These are phyloP conservation scores for Scaeva pyrastri DNA, from an alignment of 2,888 invertebrate genomes.

Conservation along the genomic window DNA sequence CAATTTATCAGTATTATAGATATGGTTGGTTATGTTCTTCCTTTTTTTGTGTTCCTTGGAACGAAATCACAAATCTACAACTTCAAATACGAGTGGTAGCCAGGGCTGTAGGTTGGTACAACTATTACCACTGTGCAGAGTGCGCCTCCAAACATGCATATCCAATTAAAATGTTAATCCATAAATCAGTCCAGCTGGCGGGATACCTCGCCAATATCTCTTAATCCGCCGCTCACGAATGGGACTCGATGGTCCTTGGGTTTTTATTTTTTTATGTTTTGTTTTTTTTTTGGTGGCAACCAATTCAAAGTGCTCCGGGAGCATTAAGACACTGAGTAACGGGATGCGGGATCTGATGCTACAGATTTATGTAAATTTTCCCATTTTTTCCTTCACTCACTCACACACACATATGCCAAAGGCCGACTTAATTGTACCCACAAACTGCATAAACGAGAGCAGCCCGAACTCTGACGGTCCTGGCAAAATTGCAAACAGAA, in stretches of 20 bases:
- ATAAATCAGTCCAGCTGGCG: slow-evolving; percentile 73
- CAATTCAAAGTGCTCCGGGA: slow-evolving; percentile 22
- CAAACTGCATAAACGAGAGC: slow-evolving; percentile 6
- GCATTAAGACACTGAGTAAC: slow-evolving; percentile 43
- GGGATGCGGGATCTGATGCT: slow-evolving; percentile 39
- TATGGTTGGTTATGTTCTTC: too few species aligned
- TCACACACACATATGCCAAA: slow-evolving; percentile 37
- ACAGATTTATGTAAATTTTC: slow-evolving; percentile 69
- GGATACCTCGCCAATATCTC: slow-evolving; percentile 67
- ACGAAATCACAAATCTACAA: slow-evolving; percentile 32
- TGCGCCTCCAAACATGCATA: slow-evolving; percentile 61
- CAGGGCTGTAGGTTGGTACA: background rate
- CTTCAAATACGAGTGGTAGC: slow-evolving; percentile 10
- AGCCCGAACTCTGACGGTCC: slow-evolving; percentile 7
- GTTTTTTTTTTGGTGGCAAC: background rate
- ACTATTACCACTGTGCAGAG: slow-evolving; percentile 33
- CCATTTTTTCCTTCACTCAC: slow-evolving; percentile 22
- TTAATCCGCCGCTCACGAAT: slow-evolving; percentile 62
- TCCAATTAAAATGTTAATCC: slow-evolving; percentile 73
- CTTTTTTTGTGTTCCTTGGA: background rate
- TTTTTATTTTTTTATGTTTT: background rate
- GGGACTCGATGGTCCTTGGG: slow-evolving; percentile 15
- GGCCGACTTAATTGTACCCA: slow-evolving; percentile 56
- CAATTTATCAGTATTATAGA: slow-evolving; percentile 9
- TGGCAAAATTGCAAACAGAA: slow-evolving; percentile 5